Percentiles rank a stretch among this genome's conserved stretches.
phyloP scores from a whole-genome alignment of 92 coral and sea anemone species.

The Phymanthus crucifer region DNA sequence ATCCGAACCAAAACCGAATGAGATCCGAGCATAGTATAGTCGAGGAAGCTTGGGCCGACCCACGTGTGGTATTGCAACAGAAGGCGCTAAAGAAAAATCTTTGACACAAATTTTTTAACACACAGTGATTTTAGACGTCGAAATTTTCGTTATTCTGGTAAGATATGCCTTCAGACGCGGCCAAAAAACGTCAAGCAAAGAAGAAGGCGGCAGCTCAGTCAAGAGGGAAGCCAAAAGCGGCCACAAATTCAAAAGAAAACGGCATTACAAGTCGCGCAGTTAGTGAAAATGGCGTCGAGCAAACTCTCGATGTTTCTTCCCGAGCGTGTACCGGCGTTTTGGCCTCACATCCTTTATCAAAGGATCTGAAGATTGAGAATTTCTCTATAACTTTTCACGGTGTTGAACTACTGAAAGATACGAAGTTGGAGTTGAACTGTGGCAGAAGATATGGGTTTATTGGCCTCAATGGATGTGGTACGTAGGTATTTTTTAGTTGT shows the following conservation, averaged over 20 bases:
- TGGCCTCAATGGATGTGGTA: slow-evolving; percentile 98
- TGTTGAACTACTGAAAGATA: slow-evolving; percentile 87
- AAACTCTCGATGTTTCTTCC: slow-evolving; percentile 60
- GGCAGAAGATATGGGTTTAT: slow-evolving; percentile 96
- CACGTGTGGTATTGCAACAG: slow-evolving; percentile 27
- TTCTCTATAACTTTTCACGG: slow-evolving; percentile 98
- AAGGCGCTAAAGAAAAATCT: not conserved
- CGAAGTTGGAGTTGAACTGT: slow-evolving; percentile 90
- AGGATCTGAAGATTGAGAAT: slow-evolving; percentile 89
- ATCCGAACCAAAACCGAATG: not conserved
- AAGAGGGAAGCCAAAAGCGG: slow-evolving; percentile 87
- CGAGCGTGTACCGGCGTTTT: slow-evolving; percentile 99
- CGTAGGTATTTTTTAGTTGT: slow-evolving; percentile 11
- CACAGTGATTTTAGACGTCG: not conserved
- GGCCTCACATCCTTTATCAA: slow-evolving; percentile 92
- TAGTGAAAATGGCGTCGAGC: slow-evolving; percentile 62
- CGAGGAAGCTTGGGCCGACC: not conserved
- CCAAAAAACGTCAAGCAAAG: slow-evolving; percentile 99
- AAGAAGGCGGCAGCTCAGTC: slow-evolving; percentile 97
- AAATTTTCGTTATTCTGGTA: not conserved
- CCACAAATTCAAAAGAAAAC: slow-evolving; percentile 55
- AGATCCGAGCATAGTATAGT: not conserved
- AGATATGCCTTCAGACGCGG: slow-evolving; percentile 98
- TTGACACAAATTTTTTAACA: not conserved
- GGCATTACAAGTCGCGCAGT: slow-evolving; percentile 47